These are phyloP conservation scores for Ochropacha duplaris DNA, from an alignment of 2,888 invertebrate genomes.

Conservation along the genomic window DNA sequence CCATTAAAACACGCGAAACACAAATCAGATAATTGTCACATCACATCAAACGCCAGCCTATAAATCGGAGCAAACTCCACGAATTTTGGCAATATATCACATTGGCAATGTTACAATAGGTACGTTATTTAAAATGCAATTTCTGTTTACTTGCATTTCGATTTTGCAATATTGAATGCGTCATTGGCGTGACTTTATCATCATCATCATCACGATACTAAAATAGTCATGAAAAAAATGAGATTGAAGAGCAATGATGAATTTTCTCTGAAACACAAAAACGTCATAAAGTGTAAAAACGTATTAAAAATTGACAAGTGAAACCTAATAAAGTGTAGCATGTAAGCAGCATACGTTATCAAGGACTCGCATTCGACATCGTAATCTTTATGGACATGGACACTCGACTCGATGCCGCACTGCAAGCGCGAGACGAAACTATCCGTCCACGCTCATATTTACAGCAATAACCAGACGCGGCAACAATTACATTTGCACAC, in stretches of 20 bases:
- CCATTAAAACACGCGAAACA: slow-evolving; percentile 33
- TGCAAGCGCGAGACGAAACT: slow-evolving; percentile 34
- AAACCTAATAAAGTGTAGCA: slow-evolving; percentile 18
- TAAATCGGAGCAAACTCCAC: slow-evolving; percentile 42
- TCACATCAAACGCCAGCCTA: slow-evolving; percentile 48
- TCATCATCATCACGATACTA: slow-evolving; percentile 19
- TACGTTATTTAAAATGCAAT: slow-evolving; percentile 47
- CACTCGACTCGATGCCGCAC: slow-evolving; percentile 20
- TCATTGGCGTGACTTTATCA: slow-evolving; percentile 36
- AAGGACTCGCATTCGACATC: slow-evolving; percentile 24
- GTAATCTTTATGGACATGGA: slow-evolving; percentile 42
- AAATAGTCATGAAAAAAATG: slow-evolving; percentile 12
- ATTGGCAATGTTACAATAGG: slow-evolving; percentile 57
- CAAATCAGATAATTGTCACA: slow-evolving; percentile 35
- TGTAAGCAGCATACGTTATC: slow-evolving; percentile 33
- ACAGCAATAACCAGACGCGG: slow-evolving; percentile 65
- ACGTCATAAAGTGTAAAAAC: slow-evolving; percentile 31
- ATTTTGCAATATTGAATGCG: slow-evolving; percentile 33
- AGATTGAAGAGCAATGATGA: background rate
- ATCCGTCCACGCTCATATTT: slow-evolving; percentile 51
- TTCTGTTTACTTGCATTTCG: slow-evolving; percentile 65
- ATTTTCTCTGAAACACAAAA: slow-evolving; percentile 12
- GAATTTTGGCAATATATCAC: slow-evolving; percentile 61
- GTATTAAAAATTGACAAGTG: slow-evolving; percentile 23
- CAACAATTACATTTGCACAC: slow-evolving; percentile 80